Evolutionary conservation across 2,888 invertebrate genomes (phyloP).

Genomic region (Smittia sp.): DNA sequence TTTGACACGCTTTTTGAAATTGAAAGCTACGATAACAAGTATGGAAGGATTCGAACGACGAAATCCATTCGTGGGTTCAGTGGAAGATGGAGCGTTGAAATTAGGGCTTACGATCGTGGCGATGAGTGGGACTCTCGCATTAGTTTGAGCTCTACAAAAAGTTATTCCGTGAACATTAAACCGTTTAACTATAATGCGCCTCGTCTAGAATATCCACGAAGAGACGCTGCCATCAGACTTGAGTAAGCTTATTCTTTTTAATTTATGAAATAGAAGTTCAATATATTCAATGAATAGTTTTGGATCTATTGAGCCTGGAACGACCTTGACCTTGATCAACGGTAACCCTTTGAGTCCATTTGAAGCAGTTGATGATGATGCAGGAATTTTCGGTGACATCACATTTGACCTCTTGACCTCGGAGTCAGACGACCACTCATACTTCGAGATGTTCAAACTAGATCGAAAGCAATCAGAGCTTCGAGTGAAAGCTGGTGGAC

Average conservation of each 20-base stretch:
- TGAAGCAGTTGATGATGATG: constrained; percentile 58
- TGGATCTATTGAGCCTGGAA: constrained; percentile 43
- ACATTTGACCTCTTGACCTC: constrained; percentile 54
- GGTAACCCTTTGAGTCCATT: constrained; percentile 53
- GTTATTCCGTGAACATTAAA: constrained; percentile 55
- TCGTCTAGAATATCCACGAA: too few species aligned
- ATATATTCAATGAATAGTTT: constrained; percentile 40
- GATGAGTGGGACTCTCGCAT: constrained; percentile 45
- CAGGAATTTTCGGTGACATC: constrained; percentile 58
- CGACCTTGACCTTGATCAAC: constrained; percentile 47
- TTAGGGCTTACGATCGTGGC: constrained; percentile 60
- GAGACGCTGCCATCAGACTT: constrained; percentile 51
- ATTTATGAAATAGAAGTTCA: constrained; percentile 20
- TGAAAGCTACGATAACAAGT: constrained; percentile 50
- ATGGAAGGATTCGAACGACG: constrained; percentile 54
- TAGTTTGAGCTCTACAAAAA: constrained; percentile 50
- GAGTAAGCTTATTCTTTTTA: constrained; percentile 51
- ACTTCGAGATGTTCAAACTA: constrained; percentile 45
- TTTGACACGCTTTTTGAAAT: constrained; percentile 49
- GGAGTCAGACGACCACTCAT: constrained; percentile 45
- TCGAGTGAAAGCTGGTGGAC: constrained; percentile 42
- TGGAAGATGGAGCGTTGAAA: constrained; percentile 58
- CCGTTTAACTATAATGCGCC: constrained; percentile 63
- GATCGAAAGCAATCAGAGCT: constrained; percentile 44
- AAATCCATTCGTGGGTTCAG: constrained; percentile 57